Base-by-base conservation (phyloP, 2,888 invertebrate genomes). In the Gandaritis pyraliata region DNA sequence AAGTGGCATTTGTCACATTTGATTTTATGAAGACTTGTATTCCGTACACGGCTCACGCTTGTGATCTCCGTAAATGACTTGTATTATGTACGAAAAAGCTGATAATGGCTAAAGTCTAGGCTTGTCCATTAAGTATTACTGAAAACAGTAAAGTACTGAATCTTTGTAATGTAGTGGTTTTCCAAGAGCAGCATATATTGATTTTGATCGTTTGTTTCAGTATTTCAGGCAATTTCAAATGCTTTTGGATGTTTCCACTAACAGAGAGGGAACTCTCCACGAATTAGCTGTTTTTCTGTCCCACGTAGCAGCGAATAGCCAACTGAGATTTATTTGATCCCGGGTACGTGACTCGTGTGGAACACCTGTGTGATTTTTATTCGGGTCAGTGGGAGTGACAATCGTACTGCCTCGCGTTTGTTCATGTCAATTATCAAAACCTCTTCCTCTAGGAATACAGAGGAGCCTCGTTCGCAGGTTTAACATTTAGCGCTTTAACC, bases 291-390 rank as follows among this genome's bases (percentile, higher is more conserved):
- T 41, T 41, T 43, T 41, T 33, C 41, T 16, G 18, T 3, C 16
- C 39, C 62, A 58, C 62, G 62, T 53, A 57, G 23, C 57, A 33
- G 41, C 43, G 36, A 54, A 55, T 55, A 36, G 58, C 41, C 47
- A 51, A 50, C 55, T 55, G 58, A 36, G 63, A 63, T 63, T 58
- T 63, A 63, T 63, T 58, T 63, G 54, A 58, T 63, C 47, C 55
- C 6, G 30, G 0, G 58, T 49, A 63, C 63, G 63, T 63, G 63
- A 46, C 55, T 43, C 15, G 13, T 6, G 36, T 36, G 10, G 16
- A 13, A 53, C 61, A 61, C 61, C 61, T 61, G 57, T 53, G 43
- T 30, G 52, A 60, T 46, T 45, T 52, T 56, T 41, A 61, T 61
- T 47, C 43, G 47, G 45, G 46, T 41, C 46, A n/a, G 38, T 36